These are phyloP conservation scores for Zoanthus sociatus DNA, from an alignment of 92 coral and sea anemone genomes.

Conservation along the genomic window DNA sequence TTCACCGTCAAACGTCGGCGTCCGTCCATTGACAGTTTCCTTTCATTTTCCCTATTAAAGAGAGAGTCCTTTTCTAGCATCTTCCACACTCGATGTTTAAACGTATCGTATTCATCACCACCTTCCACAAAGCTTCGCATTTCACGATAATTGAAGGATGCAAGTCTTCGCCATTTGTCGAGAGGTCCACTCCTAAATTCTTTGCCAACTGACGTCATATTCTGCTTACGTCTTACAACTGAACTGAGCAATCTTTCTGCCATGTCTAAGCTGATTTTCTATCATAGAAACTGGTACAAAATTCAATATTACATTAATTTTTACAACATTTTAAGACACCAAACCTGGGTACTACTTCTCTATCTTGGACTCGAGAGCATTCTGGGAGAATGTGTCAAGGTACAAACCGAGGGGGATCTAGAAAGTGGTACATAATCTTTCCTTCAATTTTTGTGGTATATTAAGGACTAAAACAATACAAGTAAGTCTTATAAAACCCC, in stretches of 20 bases:
- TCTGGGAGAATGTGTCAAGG: background rate
- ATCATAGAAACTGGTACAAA: background rate
- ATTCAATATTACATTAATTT: no score
- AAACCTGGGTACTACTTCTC: background rate
- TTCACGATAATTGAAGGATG: slow-evolving; percentile 86
- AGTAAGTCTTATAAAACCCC: no score
- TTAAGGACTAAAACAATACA: no score
- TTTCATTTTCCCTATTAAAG: slow-evolving; percentile 68
- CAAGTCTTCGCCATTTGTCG: slow-evolving; percentile 79
- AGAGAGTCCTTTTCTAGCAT: slow-evolving; percentile 85
- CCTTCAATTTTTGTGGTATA: background rate
- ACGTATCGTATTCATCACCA: slow-evolving; percentile 78
- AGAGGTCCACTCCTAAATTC: slow-evolving; percentile 84
- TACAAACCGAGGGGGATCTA: background rate
- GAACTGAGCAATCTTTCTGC: slow-evolving; percentile 22
- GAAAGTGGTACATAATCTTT: background rate
- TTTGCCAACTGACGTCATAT: background rate
- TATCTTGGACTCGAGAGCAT: background rate
- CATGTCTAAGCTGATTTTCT: slow-evolving; percentile 3
- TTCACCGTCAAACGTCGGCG: slow-evolving; percentile 74
- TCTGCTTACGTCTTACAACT: background rate
- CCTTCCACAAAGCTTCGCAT: slow-evolving; percentile 91
- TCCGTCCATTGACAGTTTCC: slow-evolving; percentile 78
- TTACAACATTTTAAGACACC: background rate
- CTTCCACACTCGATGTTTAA: slow-evolving; percentile 81